These are phyloP conservation scores for Catocala fraxini DNA, from an alignment of 2,888 invertebrate genomes.

Conservation along the genomic window DNA sequence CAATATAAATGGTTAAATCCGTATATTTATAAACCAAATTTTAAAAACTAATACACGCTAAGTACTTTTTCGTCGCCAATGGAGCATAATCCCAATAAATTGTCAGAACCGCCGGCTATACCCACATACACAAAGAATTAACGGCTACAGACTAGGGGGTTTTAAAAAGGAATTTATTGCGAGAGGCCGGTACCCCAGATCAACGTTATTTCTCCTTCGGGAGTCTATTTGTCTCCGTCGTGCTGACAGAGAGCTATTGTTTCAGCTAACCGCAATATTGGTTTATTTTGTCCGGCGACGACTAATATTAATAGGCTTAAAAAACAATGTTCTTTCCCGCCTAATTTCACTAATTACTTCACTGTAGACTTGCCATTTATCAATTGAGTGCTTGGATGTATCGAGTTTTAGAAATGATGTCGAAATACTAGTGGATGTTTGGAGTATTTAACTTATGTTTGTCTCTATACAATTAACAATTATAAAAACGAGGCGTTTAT, in stretches of 20 bases:
- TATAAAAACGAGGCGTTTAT: no score
- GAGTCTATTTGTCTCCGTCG: constrained; percentile 77
- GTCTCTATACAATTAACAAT: no score
- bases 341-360: constrained; percentile 54
- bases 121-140: constrained; percentile 27
- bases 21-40: no score
- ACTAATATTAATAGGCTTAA: constrained; percentile 68
- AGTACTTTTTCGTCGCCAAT: constrained; percentile 3
- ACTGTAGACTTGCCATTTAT: constrained; percentile 43
- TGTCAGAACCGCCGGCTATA: not conserved
- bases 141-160: constrained; percentile 34
- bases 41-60: not conserved
- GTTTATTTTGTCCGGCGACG: constrained; percentile 65
- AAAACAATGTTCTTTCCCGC: constrained; percentile 60
- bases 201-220: constrained; percentile 43
- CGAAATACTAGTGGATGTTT: not conserved
- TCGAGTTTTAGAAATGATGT: constrained; percentile 1
- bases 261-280: constrained; percentile 73
- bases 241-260: constrained; percentile 80
- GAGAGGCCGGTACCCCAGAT: constrained; percentile 38
- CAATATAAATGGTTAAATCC: no score
- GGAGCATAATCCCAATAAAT: constrained; percentile 8
- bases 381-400: constrained; percentile 16
- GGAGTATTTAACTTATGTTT: no score
- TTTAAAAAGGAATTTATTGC: constrained; percentile 61